Percentiles rank a stretch among this genome's conserved stretches.
Conservation (phyloP, 2,797 vertebrate genomes). For the Phrynocephalus guinanensis region DNA sequence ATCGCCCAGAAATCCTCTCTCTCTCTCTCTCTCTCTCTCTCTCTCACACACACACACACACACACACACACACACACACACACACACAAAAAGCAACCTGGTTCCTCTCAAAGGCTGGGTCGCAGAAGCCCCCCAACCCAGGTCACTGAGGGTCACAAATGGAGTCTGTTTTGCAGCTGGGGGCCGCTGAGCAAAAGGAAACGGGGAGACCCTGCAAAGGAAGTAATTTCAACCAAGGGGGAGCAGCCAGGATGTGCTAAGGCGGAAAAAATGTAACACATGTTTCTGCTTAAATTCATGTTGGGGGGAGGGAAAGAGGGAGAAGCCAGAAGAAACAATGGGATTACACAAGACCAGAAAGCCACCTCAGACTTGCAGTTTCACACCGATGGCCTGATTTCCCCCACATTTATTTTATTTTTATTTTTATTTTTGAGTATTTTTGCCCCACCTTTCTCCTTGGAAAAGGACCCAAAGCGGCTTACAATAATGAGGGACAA, state of each 20-base stretch:
- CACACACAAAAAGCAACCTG: accelerated
- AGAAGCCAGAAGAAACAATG: neutral
- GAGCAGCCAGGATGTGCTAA: constrained; percentile 42
- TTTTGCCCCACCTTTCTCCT: too few relatives aligned
- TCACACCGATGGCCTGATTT: too few relatives aligned
- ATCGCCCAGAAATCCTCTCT: neutral
- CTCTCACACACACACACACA: too few relatives aligned
- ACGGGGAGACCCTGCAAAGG: constrained; percentile 1
- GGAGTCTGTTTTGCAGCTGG: constrained; percentile 9
- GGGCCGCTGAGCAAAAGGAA: constrained; percentile 30
- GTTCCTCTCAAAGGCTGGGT: neutral
- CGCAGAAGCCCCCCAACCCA: neutral
- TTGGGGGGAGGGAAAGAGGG: neutral
- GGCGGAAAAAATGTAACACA: constrained; percentile 28
- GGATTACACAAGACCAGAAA: neutral
- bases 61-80: too few relatives aligned
- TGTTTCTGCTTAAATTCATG: constrained; percentile 36
- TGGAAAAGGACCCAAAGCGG: too few relatives aligned
- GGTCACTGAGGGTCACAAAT: neutral
- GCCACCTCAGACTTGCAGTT: too few relatives aligned
- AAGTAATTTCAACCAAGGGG: constrained; percentile 20
- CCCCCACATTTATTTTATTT: neutral
- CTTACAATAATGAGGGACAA: too few relatives aligned
- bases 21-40: too few relatives aligned
- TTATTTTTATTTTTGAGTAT: too few relatives aligned